A percentile compares a stretch with the other conserved stretches of the same genome.
These are phyloP conservation scores for Halcyon badia DNA, from an alignment of 2,797 vertebrate species.

Conservation along the genomic window DNA sequence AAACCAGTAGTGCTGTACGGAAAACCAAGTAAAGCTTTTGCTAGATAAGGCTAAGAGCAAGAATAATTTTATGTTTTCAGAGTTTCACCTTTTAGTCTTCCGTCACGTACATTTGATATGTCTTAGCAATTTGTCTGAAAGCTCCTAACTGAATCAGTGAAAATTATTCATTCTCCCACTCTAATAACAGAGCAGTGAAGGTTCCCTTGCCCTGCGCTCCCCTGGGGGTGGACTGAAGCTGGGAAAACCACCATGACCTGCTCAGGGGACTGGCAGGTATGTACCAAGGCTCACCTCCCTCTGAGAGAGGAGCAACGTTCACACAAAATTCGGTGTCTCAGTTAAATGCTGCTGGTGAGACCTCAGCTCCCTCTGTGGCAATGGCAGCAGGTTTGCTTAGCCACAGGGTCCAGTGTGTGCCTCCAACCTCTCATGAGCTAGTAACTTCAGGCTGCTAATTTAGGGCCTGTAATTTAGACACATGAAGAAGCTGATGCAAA, in stretches of 20 bases:
- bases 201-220: not conserved
- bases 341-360: not conserved
- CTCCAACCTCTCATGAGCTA: not conserved
- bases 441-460: not conserved
- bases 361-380: not conserved
- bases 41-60: not conserved
- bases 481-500: not conserved
- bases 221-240: not conserved
- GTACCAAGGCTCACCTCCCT: not conserved
- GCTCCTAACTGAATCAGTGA: not conserved
- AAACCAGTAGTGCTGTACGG: not conserved
- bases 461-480: not conserved
- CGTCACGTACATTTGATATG: not conserved
- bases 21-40: slow-evolving; percentile 40
- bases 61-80: slow-evolving; percentile 21
- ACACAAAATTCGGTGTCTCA: accelerated
- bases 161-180: slow-evolving; percentile 11
- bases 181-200: not conserved
- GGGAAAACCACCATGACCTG: not conserved
- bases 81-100: slow-evolving; percentile 37
- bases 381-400: not conserved
- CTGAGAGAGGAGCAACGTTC: not conserved
- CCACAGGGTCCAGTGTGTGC: not conserved
- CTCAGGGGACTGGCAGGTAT: not conserved
- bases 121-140: slow-evolving; percentile 21